Conservation (phyloP, 2,888 invertebrate species). For the Nasonovia ribisnigri region DNA sequence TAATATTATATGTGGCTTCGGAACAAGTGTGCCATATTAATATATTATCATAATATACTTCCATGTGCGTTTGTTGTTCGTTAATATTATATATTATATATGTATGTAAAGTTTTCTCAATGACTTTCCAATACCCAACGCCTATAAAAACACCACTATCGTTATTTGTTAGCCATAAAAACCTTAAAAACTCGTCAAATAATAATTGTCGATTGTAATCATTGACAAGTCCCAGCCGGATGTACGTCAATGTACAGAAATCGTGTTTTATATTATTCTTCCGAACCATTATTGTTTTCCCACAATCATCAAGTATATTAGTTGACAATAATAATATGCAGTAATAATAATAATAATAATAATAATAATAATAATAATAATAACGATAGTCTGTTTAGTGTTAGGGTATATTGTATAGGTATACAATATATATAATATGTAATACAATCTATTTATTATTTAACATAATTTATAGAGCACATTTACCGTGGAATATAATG, state of each 20-base stretch:
- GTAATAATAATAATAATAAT: conserved; percentile 1
- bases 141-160: neutral
- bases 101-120: neutral
- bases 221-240: neutral
- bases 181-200: conserved; percentile 14
- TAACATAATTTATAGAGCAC: neutral
- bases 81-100: neutral
- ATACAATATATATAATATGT: neutral
- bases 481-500: neutral
- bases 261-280: neutral
- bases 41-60: neutral
- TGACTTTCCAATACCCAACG: neutral
- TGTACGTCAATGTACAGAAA: conserved; percentile 5
- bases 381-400: neutral
- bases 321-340: neutral
- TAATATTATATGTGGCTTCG: neutral
- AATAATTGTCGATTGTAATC: neutral
- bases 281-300: neutral
- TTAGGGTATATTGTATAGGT: neutral
- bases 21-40: neutral
- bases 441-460: neutral
- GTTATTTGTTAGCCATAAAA: neutral
- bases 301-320: neutral
- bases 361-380: neutral
- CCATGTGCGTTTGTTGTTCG: neutral